A percentile compares a stretch with the other conserved stretches of the same genome.
Evolutionary conservation across 2,113 vertebrate species (phyloP).

Genomic region (Xenotilapia leptura): DNA sequence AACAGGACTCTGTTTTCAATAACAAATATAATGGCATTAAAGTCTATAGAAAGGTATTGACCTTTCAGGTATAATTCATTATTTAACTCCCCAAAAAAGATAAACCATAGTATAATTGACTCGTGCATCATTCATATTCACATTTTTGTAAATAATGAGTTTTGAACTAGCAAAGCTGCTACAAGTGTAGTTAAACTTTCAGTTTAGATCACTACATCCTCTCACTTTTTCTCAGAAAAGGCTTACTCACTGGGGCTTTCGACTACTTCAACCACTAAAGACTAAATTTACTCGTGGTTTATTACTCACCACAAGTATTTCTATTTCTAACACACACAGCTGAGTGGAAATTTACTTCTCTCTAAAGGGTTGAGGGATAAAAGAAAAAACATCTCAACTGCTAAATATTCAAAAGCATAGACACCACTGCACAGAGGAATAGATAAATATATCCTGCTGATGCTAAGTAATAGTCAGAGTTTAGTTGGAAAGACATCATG

Average conservation of each 20-base stretch:
- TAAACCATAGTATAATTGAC: background rate
- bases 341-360: background rate
- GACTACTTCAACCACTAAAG: background rate
- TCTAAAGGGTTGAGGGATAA: background rate
- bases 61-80: background rate
- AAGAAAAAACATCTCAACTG: background rate
- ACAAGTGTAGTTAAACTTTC: background rate
- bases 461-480: background rate
- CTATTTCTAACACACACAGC: background rate
- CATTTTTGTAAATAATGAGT: background rate
- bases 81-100: background rate
- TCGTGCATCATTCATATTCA: background rate
- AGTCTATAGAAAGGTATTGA: background rate
- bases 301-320: background rate
- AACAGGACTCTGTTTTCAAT: background rate
- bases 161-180: background rate
- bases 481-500: background rate
- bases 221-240: background rate
- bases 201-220: background rate
- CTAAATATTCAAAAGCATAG: background rate
- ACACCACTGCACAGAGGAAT: background rate
- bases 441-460: background rate
- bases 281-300: background rate
- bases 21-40: too few species aligned
- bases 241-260: background rate